Evolutionary conservation across 2,797 vertebrate species (phyloP).

Genomic region (Enteromius trimaculatus): DNA sequence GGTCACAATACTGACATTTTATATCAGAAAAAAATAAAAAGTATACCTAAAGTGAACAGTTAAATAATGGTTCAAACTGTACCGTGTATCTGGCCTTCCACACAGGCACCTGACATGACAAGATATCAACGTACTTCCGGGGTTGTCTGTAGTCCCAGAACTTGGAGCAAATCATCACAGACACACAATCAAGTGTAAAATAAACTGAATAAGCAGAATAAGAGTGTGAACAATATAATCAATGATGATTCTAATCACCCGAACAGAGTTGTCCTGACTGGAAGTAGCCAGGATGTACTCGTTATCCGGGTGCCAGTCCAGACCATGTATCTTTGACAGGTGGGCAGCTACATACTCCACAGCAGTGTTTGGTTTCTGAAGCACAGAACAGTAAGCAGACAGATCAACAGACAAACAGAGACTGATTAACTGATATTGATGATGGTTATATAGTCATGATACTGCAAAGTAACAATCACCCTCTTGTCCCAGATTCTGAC

Average conservation of each 20-base stretch:
- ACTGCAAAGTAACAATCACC: slow-evolving; percentile 75
- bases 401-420: neutral
- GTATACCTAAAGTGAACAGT: neutral
- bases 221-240: neutral
- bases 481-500: slow-evolving; percentile 97
- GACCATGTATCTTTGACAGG: slow-evolving; percentile 95
- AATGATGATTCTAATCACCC: slow-evolving; percentile 75
- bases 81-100: slow-evolving; percentile 99
- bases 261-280: slow-evolving; percentile 97
- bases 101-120: slow-evolving; percentile 96
- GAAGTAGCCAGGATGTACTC: slow-evolving; percentile 93
- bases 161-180: slow-evolving; percentile 67
- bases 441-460: neutral
- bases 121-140: slow-evolving; percentile 93
- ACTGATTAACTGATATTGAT: neutral
- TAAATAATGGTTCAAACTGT: slow-evolving; percentile 59
- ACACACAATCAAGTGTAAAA: slow-evolving; percentile 4
- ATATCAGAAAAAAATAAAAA: neutral
- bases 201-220: neutral
- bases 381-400: neutral
- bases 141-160: slow-evolving; percentile 99
- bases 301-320: slow-evolving; percentile 97
- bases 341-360: slow-evolving; percentile 95
- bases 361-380: slow-evolving; percentile 93
- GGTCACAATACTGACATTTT: too few relatives aligned